Conservation (phyloP, 2,113 vertebrate species). For the Crotalus helleri region DNA sequence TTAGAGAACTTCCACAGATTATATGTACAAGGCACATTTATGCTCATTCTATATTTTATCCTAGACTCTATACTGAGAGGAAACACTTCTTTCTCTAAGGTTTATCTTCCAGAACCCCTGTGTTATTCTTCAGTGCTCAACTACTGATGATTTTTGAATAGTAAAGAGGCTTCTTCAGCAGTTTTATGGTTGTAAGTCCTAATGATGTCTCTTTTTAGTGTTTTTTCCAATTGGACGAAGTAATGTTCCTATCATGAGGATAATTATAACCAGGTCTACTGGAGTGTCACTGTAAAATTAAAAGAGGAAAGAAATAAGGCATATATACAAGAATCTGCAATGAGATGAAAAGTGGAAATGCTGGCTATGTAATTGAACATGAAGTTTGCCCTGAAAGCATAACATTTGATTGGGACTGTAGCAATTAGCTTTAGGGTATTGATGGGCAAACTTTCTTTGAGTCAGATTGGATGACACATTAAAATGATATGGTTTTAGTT, state of each 20-base stretch:
- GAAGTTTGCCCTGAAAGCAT: background rate
- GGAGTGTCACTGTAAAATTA: slow-evolving; percentile 20
- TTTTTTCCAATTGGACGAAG: slow-evolving; percentile 37
- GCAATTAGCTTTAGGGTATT: background rate
- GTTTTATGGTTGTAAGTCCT: slow-evolving; percentile 27
- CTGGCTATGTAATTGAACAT: background rate
- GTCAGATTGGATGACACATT: background rate
- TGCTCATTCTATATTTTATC: background rate
- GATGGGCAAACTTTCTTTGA: background rate
- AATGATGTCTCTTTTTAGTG: slow-evolving; percentile 37
- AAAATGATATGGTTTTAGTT: background rate
- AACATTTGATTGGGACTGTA: background rate
- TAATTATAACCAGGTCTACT: slow-evolving; percentile 38
- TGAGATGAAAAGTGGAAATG: slow-evolving; percentile 25
- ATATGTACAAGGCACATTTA: background rate
- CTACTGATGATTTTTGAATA: slow-evolving; percentile 25
- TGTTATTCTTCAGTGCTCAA: slow-evolving; percentile 42
- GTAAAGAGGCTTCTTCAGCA: slow-evolving; percentile 43
- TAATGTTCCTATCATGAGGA: slow-evolving; percentile 30
- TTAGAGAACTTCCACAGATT: background rate
- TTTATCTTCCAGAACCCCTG: background rate
- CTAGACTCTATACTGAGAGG: background rate
- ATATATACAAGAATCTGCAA: background rate
- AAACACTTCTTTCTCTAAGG: slow-evolving; percentile 11
- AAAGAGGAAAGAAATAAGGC: slow-evolving; percentile 20